phyloP scores from a whole-genome alignment of 2,888 invertebrate species.

The Oligia latruncula region DNA sequence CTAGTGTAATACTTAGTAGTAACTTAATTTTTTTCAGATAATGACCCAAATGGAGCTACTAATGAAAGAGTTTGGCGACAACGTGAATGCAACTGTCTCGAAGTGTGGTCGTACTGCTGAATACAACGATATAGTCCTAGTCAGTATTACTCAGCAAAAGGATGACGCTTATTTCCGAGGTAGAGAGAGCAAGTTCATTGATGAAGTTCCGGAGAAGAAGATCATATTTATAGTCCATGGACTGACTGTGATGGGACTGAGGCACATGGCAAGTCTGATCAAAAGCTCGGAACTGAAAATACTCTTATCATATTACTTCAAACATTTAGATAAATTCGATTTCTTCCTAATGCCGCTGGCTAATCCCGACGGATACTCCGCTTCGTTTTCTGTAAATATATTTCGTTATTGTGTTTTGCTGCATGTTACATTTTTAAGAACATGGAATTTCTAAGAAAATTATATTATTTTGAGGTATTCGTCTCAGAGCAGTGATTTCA shows the following conservation, averaged over 20 bases:
- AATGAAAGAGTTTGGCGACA: conserved; percentile 57
- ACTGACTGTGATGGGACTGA: conserved; percentile 77
- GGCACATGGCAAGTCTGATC: conserved; percentile 63
- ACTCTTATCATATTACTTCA: conserved; percentile 76
- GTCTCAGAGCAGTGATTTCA: background rate
- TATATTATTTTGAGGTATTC: background rate
- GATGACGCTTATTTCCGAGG: conserved; percentile 68
- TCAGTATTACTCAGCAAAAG: conserved; percentile 71
- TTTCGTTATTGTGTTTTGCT: background rate
- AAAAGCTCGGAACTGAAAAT: conserved; percentile 54
- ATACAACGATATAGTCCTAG: conserved; percentile 80
- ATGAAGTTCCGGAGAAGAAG: conserved; percentile 79
- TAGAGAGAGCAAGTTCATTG: conserved; percentile 74
- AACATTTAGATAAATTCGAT: conserved; percentile 82
- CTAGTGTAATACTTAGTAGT: too few species aligned
- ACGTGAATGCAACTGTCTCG: conserved; percentile 73
- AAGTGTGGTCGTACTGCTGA: conserved; percentile 77
- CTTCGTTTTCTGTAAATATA: conserved; percentile 33
- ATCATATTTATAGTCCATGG: conserved; percentile 85
- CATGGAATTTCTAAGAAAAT: background rate
- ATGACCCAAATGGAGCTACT: conserved; percentile 67
- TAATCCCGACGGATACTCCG: conserved; percentile 82
- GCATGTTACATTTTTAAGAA: background rate
- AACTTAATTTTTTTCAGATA: conserved; percentile 70
- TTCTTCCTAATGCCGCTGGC: conserved; percentile 84